Conservation (phyloP, 2,113 vertebrate genomes). For the Erinaceus europaeus region DNA sequence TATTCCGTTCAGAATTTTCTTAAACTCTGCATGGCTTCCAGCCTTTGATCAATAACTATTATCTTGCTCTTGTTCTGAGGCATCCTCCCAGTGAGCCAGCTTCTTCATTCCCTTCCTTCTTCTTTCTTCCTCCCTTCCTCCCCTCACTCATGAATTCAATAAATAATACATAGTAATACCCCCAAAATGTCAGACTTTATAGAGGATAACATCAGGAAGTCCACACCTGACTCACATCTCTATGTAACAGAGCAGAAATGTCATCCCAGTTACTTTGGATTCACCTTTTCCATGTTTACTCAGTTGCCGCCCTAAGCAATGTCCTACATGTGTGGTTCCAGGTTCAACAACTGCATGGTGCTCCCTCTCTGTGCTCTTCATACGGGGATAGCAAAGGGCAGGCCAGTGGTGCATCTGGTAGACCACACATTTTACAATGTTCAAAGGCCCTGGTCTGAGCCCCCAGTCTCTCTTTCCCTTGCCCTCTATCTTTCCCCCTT, state of each 20-base stretch:
- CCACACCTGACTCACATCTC: neutral
- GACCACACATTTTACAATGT: too few species aligned
- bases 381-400: too few species aligned
- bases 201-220: conserved; percentile 11
- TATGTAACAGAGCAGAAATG: neutral
- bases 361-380: neutral
- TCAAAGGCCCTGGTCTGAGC: too few species aligned
- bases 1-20: conserved; percentile 33
- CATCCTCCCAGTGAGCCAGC: neutral
- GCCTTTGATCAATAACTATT: conserved; percentile 64
- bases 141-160: neutral
- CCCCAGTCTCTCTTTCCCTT: too few species aligned
- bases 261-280: neutral
- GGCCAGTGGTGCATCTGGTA: too few species aligned
- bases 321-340: neutral
- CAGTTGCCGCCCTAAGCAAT: neutral
- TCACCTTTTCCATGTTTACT: neutral
- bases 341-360: neutral
- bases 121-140: neutral
- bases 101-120: neutral
- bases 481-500: too few species aligned
- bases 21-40: conserved; percentile 40
- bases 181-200: neutral
- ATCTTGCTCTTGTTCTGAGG: conserved; percentile 29
- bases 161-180: neutral